These are phyloP conservation scores for Aphodius granarius DNA, from an alignment of 2,888 invertebrate species.

Conservation along the genomic window DNA sequence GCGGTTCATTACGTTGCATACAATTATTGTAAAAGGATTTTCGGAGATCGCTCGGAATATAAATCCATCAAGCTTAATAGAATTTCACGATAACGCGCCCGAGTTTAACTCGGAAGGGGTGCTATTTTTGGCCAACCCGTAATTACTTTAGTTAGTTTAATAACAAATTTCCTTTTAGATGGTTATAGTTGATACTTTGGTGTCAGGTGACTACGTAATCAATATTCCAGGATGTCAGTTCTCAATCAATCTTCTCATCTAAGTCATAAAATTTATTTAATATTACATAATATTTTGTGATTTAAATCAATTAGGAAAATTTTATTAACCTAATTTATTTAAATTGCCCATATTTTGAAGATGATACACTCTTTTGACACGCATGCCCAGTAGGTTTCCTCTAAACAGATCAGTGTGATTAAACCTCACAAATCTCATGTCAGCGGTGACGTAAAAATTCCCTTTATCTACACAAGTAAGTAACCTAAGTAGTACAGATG, in stretches of 20 bases:
- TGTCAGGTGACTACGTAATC: too few relatives aligned
- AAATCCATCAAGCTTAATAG: constrained; percentile 23
- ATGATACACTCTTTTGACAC: too few relatives aligned
- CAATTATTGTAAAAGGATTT: not conserved
- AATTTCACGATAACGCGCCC: not conserved
- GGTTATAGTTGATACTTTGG: not conserved
- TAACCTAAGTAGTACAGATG: not conserved
- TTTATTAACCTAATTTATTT: too few relatives aligned
- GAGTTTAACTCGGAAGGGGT: not conserved
- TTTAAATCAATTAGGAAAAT: too few relatives aligned
- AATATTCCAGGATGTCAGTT: too few relatives aligned
- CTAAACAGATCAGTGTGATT: not conserved
- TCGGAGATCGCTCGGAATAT: constrained; percentile 7
- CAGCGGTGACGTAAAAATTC: not conserved
- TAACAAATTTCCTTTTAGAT: not conserved
- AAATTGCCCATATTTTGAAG: too few relatives aligned
- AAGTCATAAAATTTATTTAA: too few relatives aligned
- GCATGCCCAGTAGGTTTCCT: too few relatives aligned
- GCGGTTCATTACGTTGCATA: not conserved
- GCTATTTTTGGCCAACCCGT: not conserved
- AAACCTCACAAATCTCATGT: not conserved
- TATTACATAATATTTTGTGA: too few relatives aligned
- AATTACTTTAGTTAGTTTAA: not conserved
- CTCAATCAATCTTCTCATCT: too few relatives aligned
- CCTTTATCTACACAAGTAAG: not conserved